Evolutionary conservation across 2,113 vertebrate genomes (phyloP).

Genomic region (Leptocoma aspasia): DNA sequence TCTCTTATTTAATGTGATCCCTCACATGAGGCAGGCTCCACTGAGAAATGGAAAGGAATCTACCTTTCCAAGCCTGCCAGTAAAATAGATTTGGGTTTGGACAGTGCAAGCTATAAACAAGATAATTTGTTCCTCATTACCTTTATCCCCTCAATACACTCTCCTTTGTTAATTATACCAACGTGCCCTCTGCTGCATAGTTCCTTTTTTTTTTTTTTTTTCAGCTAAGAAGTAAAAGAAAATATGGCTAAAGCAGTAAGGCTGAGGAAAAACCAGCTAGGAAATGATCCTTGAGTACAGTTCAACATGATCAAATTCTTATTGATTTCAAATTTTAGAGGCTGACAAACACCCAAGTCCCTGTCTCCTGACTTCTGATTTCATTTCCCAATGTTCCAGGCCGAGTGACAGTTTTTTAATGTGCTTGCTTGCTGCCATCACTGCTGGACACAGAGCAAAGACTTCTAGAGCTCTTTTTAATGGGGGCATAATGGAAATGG

Average conservation of each 20-base stretch:
- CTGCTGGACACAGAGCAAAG: background rate
- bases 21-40: background rate
- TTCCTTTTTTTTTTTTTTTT: background rate
- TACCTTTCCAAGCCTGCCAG: background rate
- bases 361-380: background rate
- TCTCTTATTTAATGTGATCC: background rate
- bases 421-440: background rate
- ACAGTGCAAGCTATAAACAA: background rate
- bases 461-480: background rate
- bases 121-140: background rate
- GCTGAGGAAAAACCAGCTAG: background rate
- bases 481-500: background rate
- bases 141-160: background rate
- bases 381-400: background rate
- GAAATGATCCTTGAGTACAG: background rate
- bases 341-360: background rate
- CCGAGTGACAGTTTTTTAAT: background rate
- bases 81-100: background rate
- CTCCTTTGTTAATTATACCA: background rate
- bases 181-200: background rate
- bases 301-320: background rate
- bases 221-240: background rate
- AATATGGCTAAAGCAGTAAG: background rate
- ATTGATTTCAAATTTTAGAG: constrained; percentile 23
- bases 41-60: background rate